Evolutionary conservation across 2,113 vertebrate species (phyloP), one percentile per base, ranked within the genome.

Genomic region (Guaruba guarouba): DNA sequence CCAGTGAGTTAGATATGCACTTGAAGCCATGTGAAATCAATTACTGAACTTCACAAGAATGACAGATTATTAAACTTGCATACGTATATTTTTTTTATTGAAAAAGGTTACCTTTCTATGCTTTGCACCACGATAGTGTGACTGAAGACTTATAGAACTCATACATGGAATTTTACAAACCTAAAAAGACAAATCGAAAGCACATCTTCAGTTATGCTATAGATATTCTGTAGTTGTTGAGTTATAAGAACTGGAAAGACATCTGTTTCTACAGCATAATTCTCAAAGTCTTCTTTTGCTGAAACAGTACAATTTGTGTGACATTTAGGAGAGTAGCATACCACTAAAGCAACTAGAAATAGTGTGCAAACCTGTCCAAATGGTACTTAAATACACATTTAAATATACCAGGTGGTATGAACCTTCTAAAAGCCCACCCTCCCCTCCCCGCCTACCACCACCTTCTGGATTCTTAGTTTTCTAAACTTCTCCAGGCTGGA

Each of bases 21-120:
- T 61, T 61, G 27, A 79, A 79, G 22, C 17, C 11, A 0, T 1
- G 6, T 31, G 39, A 93, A 85, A 71, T 55, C 41, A 73, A 33
- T 20, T 20, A 69, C 3, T 10, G 29, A 83, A 13, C 18, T 67
- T 23, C 24, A 37, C 5, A 59, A 28, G 33, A 84, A 51, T 35
- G 20, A 10, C 6, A 6, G 43, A 61, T 4, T 1, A 71, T 19
- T 59, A 78, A 55, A 54, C 19, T 41, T 44, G 44, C 23, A 62
- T 6, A 68, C 6, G 51, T 6, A 59, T 11, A 44, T 59, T 75
- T 13, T 62, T 59, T 59, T 83, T 43, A 83, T 3, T 11, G 62
- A 54, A 80, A 75, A 83, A 31, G 9, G 23, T 96, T 97, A 97
- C 96, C 96, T 96, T 97, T 92, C 67, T 95, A 7, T 97, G 96